Evolutionary conservation across 2,113 vertebrate genomes (phyloP).

Genomic region (Litocranius walleri): DNA sequence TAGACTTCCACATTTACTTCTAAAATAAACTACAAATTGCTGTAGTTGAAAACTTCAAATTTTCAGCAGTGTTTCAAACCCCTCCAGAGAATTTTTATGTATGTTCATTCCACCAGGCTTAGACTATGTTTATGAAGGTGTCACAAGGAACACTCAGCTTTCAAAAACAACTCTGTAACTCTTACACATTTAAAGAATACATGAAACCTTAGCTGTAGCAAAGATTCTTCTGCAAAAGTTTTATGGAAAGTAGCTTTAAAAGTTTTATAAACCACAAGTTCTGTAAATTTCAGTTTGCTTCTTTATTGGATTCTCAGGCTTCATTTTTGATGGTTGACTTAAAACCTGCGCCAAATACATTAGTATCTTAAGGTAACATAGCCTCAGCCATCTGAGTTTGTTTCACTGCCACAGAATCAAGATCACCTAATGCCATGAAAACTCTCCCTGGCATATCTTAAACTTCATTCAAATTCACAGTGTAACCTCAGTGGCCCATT

Average conservation of each 20-base stretch:
- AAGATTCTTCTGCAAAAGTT: background rate
- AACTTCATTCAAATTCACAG: slow-evolving; percentile 24
- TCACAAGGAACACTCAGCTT: background rate
- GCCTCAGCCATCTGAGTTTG: background rate
- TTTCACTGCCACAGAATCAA: slow-evolving; percentile 1
- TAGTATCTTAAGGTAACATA: background rate
- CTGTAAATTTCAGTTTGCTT: background rate
- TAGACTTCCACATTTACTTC: background rate
- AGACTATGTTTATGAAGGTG: background rate
- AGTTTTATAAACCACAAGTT: background rate
- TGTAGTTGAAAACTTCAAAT: background rate
- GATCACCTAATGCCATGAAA: background rate
- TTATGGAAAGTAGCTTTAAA: background rate
- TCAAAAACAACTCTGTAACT: background rate
- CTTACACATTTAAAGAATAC: background rate
- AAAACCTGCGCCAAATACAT: background rate
- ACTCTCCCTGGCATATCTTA: background rate
- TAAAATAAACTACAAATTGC: background rate
- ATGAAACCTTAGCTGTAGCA: background rate
- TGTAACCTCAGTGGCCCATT: background rate
- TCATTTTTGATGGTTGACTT: background rate
- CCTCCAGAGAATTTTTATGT: background rate
- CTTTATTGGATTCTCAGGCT: background rate
- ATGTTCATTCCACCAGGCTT: background rate
- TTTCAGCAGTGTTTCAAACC: background rate